Conservation (phyloP, 2,797 vertebrate species). For the Centroberyx gerrardi region DNA sequence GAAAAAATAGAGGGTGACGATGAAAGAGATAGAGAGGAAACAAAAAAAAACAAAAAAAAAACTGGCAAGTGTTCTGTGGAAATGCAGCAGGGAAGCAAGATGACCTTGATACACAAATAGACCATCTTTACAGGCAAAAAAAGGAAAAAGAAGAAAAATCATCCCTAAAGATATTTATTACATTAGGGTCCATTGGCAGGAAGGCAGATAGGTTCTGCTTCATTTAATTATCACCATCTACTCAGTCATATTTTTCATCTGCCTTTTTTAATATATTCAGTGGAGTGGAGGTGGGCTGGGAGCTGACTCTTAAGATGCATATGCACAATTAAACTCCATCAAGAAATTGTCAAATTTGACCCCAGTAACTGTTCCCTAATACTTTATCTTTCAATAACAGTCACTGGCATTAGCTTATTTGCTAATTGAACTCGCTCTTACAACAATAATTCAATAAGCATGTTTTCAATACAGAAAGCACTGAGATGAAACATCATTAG, state of each 20-base stretch:
- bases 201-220: slow-evolving; percentile 55
- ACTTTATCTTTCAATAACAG: neutral
- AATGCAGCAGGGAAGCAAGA: slow-evolving; percentile 54
- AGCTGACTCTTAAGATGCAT: slow-evolving; percentile 26
- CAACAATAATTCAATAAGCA: neutral
- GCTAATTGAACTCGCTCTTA: neutral
- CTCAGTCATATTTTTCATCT: slow-evolving; percentile 43
- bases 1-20: neutral
- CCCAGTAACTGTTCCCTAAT: neutral
- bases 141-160: slow-evolving; percentile 25
- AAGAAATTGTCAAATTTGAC: neutral
- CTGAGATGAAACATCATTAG: neutral
- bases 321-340: slow-evolving; percentile 3
- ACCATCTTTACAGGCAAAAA: slow-evolving; percentile 48
- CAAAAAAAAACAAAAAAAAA: slow-evolving; percentile 21
- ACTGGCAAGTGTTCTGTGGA: slow-evolving; percentile 27
- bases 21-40: slow-evolving; percentile 21
- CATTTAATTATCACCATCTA: slow-evolving; percentile 57
- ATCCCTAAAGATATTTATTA: slow-evolving; percentile 66
- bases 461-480: neutral
- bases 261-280: slow-evolving; percentile 14
- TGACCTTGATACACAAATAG: slow-evolving; percentile 77
- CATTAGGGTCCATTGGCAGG: slow-evolving; percentile 48
- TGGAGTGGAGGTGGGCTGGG: neutral
- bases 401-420: neutral